phyloP scores from a whole-genome alignment of 2,797 vertebrate genomes.

The Silurus aristotelis region DNA sequence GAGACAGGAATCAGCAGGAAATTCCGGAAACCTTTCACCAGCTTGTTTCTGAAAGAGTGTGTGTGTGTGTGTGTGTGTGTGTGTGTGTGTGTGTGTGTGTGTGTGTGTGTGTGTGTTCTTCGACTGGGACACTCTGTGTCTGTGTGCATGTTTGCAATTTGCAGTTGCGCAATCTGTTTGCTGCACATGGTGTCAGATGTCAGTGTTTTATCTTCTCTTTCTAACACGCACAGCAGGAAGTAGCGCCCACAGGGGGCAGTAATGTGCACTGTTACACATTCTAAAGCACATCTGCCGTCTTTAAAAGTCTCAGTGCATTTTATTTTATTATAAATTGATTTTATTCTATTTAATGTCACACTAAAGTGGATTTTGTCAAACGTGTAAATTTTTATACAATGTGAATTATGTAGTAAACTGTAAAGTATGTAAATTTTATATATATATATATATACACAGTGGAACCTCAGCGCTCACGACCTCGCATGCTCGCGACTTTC shows the following conservation, averaged over 20 bases:
- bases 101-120: slow-evolving; percentile 32
- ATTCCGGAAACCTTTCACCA: slow-evolving; percentile 14
- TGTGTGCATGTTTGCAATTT: slow-evolving; percentile 54
- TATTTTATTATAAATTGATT: background rate
- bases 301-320: background rate
- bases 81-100: slow-evolving; percentile 36
- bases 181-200: slow-evolving; percentile 54
- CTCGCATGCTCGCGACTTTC: no score
- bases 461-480: no score
- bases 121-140: slow-evolving; percentile 9
- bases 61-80: slow-evolving; percentile 23
- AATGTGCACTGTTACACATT: no score
- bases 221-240: background rate
- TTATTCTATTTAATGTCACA: no score
- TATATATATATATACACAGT: no score
- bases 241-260: slow-evolving; percentile 48
- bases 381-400: background rate
- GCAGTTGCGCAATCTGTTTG: slow-evolving; percentile 73
- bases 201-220: slow-evolving; percentile 22
- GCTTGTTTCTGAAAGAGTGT: slow-evolving; percentile 16
- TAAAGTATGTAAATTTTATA: background rate
- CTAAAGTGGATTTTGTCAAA: no score
- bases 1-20: background rate
- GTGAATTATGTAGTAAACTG: background rate
- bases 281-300: no score